These are phyloP conservation scores for Drosophila limbata DNA, from an alignment of 2,888 invertebrate species.

Conservation along the genomic window DNA sequence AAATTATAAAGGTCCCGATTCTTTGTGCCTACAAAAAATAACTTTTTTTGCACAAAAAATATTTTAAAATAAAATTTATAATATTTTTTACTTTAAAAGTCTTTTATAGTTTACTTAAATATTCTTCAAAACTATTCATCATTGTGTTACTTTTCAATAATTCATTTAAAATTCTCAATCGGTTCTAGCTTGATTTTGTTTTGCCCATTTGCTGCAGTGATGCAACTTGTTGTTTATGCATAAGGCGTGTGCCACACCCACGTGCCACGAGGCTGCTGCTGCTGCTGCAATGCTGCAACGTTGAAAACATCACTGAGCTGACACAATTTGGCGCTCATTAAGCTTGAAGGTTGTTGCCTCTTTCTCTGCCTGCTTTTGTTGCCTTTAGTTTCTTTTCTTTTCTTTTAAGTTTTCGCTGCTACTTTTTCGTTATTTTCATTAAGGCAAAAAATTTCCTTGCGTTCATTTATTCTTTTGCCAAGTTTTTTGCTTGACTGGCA, in stretches of 20 bases:
- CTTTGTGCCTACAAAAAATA: too few species aligned
- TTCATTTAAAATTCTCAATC: too few species aligned
- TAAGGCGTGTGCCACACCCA: slow-evolving; percentile 40
- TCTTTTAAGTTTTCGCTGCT: slow-evolving; percentile 25
- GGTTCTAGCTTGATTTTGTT: not conserved
- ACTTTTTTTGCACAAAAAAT: too few species aligned
- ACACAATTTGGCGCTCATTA: slow-evolving; percentile 77
- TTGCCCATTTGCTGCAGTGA: slow-evolving; percentile 27
- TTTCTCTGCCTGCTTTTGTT: slow-evolving; percentile 20
- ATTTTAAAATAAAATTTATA: too few species aligned
- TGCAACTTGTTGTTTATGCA: slow-evolving; percentile 68
- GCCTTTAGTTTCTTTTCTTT: slow-evolving; percentile 16
- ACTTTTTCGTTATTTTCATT: slow-evolving; percentile 45
- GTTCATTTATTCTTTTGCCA: slow-evolving; percentile 14
- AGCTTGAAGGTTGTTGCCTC: slow-evolving; percentile 59
- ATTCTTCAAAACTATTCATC: too few species aligned
- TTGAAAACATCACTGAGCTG: slow-evolving; percentile 56
- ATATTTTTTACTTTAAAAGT: too few species aligned
- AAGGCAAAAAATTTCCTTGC: slow-evolving; percentile 27
- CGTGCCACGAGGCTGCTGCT: slow-evolving; percentile 14
- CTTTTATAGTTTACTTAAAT: not conserved
- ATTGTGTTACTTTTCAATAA: too few species aligned
- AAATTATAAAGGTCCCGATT: too few species aligned
- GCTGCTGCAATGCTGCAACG: slow-evolving; percentile 30
- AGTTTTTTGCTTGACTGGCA: slow-evolving; percentile 26